Percentiles rank a stretch among this genome's conserved stretches.
These are phyloP conservation scores for Drosophila murphyi DNA, from an alignment of 1,140 invertebrate species.

Conservation along the genomic window DNA sequence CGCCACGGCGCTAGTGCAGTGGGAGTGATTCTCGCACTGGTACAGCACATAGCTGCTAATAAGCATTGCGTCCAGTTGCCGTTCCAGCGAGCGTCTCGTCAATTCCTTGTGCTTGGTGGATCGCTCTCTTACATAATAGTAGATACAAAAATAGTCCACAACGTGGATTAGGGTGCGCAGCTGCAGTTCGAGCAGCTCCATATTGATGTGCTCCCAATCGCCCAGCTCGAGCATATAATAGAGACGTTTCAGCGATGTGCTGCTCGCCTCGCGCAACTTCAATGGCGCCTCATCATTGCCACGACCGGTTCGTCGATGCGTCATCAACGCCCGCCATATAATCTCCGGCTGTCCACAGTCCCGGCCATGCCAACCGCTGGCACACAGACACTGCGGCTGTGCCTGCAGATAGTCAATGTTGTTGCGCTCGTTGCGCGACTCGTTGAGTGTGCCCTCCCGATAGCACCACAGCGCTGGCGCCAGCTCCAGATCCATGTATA, in stretches of 20 bases:
- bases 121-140: constrained; percentile 58
- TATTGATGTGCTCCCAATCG: constrained; percentile 84
- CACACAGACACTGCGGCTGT: constrained; percentile 85
- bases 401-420: constrained; percentile 55
- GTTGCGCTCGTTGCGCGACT: constrained; percentile 45
- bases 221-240: constrained; percentile 87
- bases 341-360: constrained; percentile 89
- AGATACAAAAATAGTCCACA: constrained; percentile 88
- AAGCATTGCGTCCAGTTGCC: constrained; percentile 36
- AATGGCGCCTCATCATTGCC: constrained; percentile 45
- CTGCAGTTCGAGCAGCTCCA: constrained; percentile 87
- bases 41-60: constrained; percentile 55
- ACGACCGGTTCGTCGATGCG: constrained; percentile 57
- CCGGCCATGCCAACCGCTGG: constrained; percentile 87
- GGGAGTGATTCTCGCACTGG: constrained; percentile 39
- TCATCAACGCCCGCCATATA: constrained; percentile 88
- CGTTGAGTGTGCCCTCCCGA: constrained; percentile 86
- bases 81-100: constrained; percentile 13
- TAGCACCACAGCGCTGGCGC: constrained; percentile 86
- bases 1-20: constrained; percentile 47
- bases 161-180: constrained; percentile 87
- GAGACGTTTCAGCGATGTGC: constrained; percentile 85
- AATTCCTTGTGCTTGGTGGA: constrained; percentile 9
- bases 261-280: constrained; percentile 69
- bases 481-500: constrained; percentile 80